A percentile compares a stretch with the other conserved stretches of the same genome.
Evolutionary conservation across 2,888 invertebrate species (phyloP).

Genomic region (Chelonus formosanus): DNA sequence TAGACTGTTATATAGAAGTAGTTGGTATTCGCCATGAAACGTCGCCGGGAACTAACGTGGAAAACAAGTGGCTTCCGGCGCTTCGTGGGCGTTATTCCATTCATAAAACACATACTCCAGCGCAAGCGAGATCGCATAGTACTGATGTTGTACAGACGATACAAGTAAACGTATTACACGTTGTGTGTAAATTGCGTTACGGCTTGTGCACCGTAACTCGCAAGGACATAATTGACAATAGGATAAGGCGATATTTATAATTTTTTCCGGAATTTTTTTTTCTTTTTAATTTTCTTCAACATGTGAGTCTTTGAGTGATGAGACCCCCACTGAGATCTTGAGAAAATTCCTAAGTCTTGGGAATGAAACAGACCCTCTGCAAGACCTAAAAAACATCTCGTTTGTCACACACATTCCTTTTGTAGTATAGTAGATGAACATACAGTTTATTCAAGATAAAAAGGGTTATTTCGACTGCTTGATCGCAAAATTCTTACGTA

Average conservation of each 20-base stretch:
- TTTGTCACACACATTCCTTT: too few relatives aligned
- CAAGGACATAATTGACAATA: slow-evolving; percentile 33
- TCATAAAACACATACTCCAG: slow-evolving; percentile 46
- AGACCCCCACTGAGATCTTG: too few relatives aligned
- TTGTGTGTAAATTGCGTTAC: slow-evolving; percentile 36
- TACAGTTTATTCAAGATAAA: background rate
- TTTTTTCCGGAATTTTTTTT: too few relatives aligned
- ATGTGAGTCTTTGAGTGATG: too few relatives aligned
- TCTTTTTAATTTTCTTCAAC: too few relatives aligned
- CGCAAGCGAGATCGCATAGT: slow-evolving; percentile 37
- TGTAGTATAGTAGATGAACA: too few relatives aligned
- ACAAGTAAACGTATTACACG: slow-evolving; percentile 17
- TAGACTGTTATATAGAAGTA: slow-evolving; percentile 24
- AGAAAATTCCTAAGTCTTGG: too few relatives aligned
- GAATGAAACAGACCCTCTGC: too few relatives aligned
- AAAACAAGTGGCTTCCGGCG: slow-evolving; percentile 48
- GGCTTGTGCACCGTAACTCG: slow-evolving; percentile 29
- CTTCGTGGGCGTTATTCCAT: slow-evolving; percentile 46
- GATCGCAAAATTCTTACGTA: slow-evolving; percentile 15
- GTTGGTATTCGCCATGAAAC: slow-evolving; percentile 45
- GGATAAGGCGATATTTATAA: too few relatives aligned
- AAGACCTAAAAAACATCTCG: too few relatives aligned
- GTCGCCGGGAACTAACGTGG: slow-evolving; percentile 42
- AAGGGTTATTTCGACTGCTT: slow-evolving; percentile 2
- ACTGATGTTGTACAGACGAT: slow-evolving; percentile 20